Conservation (phyloP, 2,888 invertebrate species). For the Hydroisotoma schaefferi region DNA sequence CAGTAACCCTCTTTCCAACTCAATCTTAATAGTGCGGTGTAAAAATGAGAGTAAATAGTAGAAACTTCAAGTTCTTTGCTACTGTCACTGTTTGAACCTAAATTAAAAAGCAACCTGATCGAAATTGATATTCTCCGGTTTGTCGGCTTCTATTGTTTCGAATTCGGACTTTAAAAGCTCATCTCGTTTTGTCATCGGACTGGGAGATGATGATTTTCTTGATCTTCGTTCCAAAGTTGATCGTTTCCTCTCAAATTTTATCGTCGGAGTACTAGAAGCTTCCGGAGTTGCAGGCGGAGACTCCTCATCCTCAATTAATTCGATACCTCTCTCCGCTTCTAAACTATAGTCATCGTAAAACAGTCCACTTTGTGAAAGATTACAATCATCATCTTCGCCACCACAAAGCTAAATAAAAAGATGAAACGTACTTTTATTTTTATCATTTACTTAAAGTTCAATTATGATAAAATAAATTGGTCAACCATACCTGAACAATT, state of each 20-base stretch:
- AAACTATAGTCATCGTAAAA: conserved; percentile 11
- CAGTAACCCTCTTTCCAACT: conserved; percentile 40
- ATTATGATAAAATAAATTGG: background rate
- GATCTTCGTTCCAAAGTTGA: conserved; percentile 24
- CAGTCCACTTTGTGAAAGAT: conserved; percentile 1
- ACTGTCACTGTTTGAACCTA: background rate
- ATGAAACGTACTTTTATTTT: background rate
- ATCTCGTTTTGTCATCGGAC: conserved; percentile 33
- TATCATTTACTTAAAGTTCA: background rate
- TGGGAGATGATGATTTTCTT: conserved; percentile 28
- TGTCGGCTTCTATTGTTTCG: conserved; percentile 30
- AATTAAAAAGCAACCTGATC: conserved; percentile 30
- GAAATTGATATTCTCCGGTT: conserved; percentile 43
- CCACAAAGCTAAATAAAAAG: conserved; percentile 21
- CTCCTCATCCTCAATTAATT: conserved; percentile 29
- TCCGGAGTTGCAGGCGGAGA: conserved; percentile 28
- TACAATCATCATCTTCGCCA: conserved; percentile 27
- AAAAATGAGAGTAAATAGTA: background rate
- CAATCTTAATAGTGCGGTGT: conserved; percentile 10
- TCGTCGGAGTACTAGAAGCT: conserved; percentile 13
- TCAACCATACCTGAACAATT: conserved; percentile 34
- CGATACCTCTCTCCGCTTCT: conserved; percentile 25
- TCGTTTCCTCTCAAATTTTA: conserved; percentile 15
- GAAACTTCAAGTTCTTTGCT: background rate
- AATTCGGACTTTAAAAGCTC: conserved; percentile 40